Evolutionary conservation across 2,888 invertebrate genomes (phyloP), one percentile per base, ranked within the genome.

Genomic region (Mamestra brassicae): DNA sequence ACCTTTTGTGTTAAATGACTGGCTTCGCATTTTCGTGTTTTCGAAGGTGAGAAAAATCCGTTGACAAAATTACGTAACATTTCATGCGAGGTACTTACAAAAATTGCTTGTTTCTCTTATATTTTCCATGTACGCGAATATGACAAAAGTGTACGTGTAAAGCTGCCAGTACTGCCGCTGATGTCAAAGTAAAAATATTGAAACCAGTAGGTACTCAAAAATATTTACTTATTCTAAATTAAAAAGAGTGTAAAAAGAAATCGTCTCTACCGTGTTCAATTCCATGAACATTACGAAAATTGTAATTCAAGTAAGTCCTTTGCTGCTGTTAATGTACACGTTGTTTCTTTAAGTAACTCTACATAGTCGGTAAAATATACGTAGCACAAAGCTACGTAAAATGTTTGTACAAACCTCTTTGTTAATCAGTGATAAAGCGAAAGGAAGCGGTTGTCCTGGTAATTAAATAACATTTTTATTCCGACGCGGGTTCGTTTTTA

Each of bases 391-490:
- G 17, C 15, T 36, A 61, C 36, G 52, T 58, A 47, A 45, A 76
- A 62, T 57, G 36, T 54, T 36, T 47, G n/a, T 50, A 57, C 47
- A 67, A 80, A 64, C 26, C 58, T 63, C 58, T 62, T 76, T 73
- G 61, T 69, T 65, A 62, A 61, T 64, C 77, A 69, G 82, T 77
- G 70, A 78, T 71, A 64, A 64, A 73, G 67, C 63, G 57, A 76
- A 78, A 76, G 58, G 52, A 73, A 79, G 64, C 63, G 72, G 64
- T 78, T 70, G 75, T 84, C 58, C 73, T 66, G 52, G 81, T 79
- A 87, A 85, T 87, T 83, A 78, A 81, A 83, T 75, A 77, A 79
- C 72, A 69, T 79, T 81, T 77, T 81, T 80, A 76, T 85, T 76
- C 69, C 55, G 60, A 64, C 62, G 15, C 64, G 67, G 58, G 57